Conservation (phyloP, 1,140 invertebrate species). For the Eueides isabella region DNA sequence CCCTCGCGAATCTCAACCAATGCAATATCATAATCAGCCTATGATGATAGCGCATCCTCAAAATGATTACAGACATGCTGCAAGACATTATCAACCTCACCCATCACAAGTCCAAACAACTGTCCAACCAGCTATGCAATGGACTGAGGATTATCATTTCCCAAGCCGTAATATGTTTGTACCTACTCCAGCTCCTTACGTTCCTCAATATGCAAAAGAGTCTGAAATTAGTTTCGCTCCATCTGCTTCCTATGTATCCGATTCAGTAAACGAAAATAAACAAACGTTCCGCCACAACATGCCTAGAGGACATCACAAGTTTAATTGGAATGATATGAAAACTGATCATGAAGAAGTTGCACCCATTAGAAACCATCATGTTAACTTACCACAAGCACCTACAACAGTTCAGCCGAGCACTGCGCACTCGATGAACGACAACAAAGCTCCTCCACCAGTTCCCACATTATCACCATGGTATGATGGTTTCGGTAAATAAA, state of each 20-base stretch:
- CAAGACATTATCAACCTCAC: neutral
- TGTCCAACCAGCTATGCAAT: neutral
- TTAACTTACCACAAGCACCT: neutral
- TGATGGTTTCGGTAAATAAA: conserved; percentile 55
- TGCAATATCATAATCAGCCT: neutral
- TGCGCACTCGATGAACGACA: conserved; percentile 1
- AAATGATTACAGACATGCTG: neutral
- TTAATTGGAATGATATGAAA: conserved; percentile 18
- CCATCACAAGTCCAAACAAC: neutral
- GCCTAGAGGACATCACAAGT: conserved; percentile 19
- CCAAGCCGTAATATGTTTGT: neutral
- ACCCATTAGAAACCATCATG: neutral
- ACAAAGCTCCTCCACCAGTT: conserved; percentile 42
- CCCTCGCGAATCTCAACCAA: neutral
- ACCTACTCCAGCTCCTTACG: conserved; percentile 7
- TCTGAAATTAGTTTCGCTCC: conserved; percentile 19
- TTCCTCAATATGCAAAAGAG: neutral
- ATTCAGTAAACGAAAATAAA: conserved; percentile 16
- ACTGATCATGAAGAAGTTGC: neutral
- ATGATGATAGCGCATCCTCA: neutral
- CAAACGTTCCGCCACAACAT: neutral
- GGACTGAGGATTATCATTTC: neutral
- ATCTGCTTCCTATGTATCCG: conserved; percentile 27
- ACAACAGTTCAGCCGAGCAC: neutral
- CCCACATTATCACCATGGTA: conserved; percentile 56